A percentile compares a stretch with the other conserved stretches of the same genome.
These are phyloP conservation scores for Psittacus erithacus DNA, from an alignment of 2,113 vertebrate genomes.

Conservation along the genomic window DNA sequence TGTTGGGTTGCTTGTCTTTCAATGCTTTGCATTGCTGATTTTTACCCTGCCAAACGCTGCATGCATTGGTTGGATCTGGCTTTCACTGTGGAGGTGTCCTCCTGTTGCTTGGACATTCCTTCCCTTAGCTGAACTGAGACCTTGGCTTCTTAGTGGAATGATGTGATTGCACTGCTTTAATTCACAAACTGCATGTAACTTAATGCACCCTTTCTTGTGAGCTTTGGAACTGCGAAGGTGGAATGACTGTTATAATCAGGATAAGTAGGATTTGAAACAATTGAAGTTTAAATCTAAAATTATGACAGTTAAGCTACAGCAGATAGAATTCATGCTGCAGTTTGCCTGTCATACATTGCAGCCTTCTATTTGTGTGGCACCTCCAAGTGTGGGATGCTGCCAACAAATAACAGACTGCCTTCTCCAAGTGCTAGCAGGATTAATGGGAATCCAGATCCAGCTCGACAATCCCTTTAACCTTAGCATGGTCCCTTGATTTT, in stretches of 20 bases:
- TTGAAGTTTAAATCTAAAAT: slow-evolving; percentile 71
- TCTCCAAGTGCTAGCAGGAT: neutral
- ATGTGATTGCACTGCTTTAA: neutral
- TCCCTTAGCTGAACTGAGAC: neutral
- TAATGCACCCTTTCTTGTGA: neutral
- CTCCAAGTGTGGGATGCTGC: neutral
- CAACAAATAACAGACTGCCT: neutral
- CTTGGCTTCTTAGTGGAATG: neutral
- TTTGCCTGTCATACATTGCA: neutral
- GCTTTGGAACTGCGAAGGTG: neutral
- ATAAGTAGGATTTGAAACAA: slow-evolving; percentile 34
- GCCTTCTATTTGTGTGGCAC: neutral
- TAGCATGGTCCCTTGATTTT: neutral
- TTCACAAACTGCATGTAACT: slow-evolving; percentile 39
- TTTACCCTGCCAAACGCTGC: neutral
- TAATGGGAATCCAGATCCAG: neutral
- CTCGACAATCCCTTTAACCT: neutral
- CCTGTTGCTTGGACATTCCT: neutral
- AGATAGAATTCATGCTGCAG: neutral
- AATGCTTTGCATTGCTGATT: neutral
- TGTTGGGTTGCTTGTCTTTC: neutral
- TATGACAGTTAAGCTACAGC: neutral
- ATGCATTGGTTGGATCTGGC: neutral
- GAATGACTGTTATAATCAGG: slow-evolving; percentile 2
- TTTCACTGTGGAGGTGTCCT: neutral